phyloP scores from a whole-genome alignment of 2,113 vertebrate species.

The Platanista minor region DNA sequence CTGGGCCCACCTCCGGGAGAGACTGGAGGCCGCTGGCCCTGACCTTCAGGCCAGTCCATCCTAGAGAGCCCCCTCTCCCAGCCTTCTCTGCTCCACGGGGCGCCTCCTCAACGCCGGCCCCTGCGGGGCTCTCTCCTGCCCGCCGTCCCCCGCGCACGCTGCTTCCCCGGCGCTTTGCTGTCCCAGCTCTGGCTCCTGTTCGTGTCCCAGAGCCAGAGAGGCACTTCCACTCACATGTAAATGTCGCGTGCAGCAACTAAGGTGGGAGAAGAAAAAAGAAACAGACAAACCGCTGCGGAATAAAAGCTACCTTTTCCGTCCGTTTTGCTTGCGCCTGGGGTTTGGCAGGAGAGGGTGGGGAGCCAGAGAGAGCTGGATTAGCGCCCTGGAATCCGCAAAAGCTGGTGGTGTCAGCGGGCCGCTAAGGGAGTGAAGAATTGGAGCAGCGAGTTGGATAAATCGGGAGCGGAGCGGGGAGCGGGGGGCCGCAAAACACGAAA shows the following conservation, averaged over 20 bases:
- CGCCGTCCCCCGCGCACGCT: accelerated
- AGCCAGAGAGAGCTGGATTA: not conserved
- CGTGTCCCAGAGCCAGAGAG: not conserved
- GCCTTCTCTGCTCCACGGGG: not conserved
- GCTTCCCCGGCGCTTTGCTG: not conserved
- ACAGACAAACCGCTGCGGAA: not conserved
- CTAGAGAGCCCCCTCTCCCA: not conserved
- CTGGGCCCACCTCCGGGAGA: not conserved
- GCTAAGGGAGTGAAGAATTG: not conserved
- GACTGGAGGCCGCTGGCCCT: not conserved
- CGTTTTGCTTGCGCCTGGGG: not conserved
- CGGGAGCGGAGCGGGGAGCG: not conserved
- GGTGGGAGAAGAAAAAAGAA: not conserved
- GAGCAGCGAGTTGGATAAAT: not conserved
- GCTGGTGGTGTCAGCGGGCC: not conserved
- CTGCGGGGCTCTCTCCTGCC: not conserved
- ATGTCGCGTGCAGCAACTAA: not conserved
- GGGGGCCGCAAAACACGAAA: not conserved
- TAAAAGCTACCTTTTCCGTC: not conserved
- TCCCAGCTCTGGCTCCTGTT: not conserved
- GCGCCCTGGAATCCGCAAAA: not conserved
- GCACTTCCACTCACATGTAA: not conserved
- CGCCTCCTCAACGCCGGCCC: not conserved
- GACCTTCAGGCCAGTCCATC: not conserved
- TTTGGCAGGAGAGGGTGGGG: not conserved